These are phyloP conservation scores for Lasioglossum pauxillum DNA, from an alignment of 2,888 invertebrate species.

Conservation along the genomic window DNA sequence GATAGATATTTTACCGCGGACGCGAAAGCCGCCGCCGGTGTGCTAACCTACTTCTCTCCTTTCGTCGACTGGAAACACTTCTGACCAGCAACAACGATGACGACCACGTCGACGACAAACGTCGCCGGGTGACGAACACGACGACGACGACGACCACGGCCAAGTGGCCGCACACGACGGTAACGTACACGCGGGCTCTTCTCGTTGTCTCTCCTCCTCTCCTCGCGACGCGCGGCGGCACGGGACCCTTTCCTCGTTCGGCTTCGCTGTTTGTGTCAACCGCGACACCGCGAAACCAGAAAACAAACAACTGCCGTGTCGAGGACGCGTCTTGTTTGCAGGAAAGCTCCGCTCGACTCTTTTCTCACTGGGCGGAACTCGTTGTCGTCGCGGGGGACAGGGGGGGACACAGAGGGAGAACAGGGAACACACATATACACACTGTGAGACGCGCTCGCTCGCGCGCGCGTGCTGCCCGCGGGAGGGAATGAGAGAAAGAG, in stretches of 20 bases:
- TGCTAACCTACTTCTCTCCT: conserved; percentile 59
- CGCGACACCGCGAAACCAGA: conserved; percentile 60
- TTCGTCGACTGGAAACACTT: conserved; percentile 49
- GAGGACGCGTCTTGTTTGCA: conserved; percentile 67
- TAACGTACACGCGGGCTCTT: conserved; percentile 39
- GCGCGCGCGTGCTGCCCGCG: conserved; percentile 52
- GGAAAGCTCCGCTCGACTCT: conserved; percentile 55
- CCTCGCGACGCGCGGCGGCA: conserved; percentile 16
- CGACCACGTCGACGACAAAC: conserved; percentile 16
- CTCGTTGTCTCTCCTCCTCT: conserved; percentile 49
- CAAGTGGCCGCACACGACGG: conserved; percentile 18
- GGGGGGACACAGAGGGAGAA: conserved; percentile 44
- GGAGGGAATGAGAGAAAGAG: conserved; percentile 62
- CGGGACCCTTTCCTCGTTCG: conserved; percentile 36
- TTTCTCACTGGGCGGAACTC: conserved; percentile 68
- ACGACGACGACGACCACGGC: not conserved
- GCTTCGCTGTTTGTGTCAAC: conserved; percentile 51
- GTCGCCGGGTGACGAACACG: conserved; percentile 19
- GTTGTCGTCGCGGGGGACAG: conserved; percentile 51
- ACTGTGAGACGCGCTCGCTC: conserved; percentile 41
- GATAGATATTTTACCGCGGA: conserved; percentile 27
- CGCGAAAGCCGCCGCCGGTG: conserved; percentile 28
- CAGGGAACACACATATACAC: conserved; percentile 47
- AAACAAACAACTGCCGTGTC: conserved; percentile 53
- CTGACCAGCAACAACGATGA: conserved; percentile 30